These are phyloP conservation scores for Microtus richardsoni DNA, from an alignment of 2,113 vertebrate species.

Conservation along the genomic window DNA sequence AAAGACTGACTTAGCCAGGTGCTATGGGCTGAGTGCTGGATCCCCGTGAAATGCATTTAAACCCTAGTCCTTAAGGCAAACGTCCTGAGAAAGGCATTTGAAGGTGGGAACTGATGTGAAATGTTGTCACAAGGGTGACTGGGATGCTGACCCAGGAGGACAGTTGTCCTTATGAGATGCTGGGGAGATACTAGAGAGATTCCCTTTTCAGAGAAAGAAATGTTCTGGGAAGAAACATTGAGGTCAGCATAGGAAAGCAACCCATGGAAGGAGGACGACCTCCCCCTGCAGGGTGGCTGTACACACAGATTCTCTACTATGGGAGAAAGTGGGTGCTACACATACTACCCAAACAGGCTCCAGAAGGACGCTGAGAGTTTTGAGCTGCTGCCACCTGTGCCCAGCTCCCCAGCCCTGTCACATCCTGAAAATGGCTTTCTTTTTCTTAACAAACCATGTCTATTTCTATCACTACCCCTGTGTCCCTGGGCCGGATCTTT, in stretches of 20 bases:
- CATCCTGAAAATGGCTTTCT: not conserved
- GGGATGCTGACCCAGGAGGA: not conserved
- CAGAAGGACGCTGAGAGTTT: no score
- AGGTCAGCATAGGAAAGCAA: not conserved
- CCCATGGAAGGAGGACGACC: no score
- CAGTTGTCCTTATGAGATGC: not conserved
- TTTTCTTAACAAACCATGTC: not conserved
- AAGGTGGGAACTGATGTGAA: not conserved
- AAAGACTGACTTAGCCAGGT: not conserved
- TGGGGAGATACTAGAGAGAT: not conserved
- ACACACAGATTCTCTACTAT: not conserved
- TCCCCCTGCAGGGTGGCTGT: not conserved
- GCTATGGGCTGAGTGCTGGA: rapidly evolving
- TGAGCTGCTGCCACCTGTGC: not conserved
- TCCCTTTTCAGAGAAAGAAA: not conserved
- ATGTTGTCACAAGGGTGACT: not conserved
- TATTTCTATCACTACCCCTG: not conserved
- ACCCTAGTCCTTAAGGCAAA: not conserved
- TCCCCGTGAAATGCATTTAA: not conserved
- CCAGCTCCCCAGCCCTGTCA: no score
- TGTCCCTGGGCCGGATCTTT: not conserved
- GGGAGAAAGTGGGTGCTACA: not conserved
- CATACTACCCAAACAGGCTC: not conserved
- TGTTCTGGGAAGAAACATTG: not conserved
- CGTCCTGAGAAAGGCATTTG: not conserved